These are phyloP conservation scores for Melanotaenia nigrans DNA, from an alignment of 2,797 vertebrate genomes.

Conservation along the genomic window DNA sequence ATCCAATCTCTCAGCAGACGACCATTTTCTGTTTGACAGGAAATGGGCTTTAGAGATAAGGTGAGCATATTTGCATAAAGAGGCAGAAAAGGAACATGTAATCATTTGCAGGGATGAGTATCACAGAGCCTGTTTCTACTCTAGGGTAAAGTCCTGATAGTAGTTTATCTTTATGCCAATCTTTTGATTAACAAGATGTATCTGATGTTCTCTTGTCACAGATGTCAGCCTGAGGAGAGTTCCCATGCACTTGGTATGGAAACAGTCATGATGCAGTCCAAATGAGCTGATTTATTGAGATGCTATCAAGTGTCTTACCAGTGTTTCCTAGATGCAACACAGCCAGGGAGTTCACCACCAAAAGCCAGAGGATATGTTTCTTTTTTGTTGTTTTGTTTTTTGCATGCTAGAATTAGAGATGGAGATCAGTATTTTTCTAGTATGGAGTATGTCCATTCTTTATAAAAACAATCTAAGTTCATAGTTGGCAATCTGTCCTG, in stretches of 20 bases:
- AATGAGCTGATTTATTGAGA: constrained; percentile 62
- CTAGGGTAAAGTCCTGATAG: constrained; percentile 44
- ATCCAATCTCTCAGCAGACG: constrained; percentile 60
- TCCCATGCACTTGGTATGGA: constrained; percentile 39
- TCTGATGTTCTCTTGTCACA: constrained; percentile 63
- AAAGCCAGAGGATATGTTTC: not conserved
- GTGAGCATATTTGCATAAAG: constrained; percentile 69
- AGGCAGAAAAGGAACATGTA: constrained; percentile 57
- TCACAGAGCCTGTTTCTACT: constrained; percentile 43
- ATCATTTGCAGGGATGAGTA: constrained; percentile 58
- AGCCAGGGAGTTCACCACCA: constrained; percentile 26
- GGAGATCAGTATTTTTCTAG: not conserved
- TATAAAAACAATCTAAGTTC: not conserved
- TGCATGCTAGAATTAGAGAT: not conserved
- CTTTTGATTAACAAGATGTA: constrained; percentile 44
- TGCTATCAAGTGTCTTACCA: constrained; percentile 39
- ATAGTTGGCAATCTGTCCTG: not conserved
- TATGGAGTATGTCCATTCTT: not conserved
- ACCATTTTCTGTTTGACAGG: constrained; percentile 74
- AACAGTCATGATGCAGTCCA: constrained; percentile 49
- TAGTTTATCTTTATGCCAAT: constrained; percentile 50
- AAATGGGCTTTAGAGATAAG: constrained; percentile 69
- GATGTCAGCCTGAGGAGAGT: constrained; percentile 55
- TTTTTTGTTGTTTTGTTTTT: not conserved
- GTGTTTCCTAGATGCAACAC: constrained; percentile 31